Percentiles rank a stretch among this genome's conserved stretches.
Conservation (phyloP, 2,888 invertebrate genomes). For the Tricholauxania praeusta region DNA sequence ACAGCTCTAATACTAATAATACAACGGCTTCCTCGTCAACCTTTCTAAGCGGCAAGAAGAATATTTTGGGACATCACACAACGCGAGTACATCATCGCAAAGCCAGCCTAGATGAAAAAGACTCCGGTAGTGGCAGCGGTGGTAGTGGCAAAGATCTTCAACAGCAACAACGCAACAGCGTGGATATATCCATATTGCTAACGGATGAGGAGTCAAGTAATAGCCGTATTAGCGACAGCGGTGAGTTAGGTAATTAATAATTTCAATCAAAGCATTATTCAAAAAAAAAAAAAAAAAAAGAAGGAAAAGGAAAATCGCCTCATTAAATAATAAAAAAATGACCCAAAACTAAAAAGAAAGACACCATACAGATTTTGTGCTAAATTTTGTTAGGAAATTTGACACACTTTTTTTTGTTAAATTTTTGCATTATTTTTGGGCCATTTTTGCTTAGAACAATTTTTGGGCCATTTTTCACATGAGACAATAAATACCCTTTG, state of each 20-base stretch:
- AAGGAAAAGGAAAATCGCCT: background rate
- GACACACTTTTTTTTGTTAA: too few relatives aligned
- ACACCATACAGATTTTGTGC: too few relatives aligned
- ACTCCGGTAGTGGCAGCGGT: conserved; percentile 55
- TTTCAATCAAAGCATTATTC: too few relatives aligned
- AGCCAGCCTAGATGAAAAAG: conserved; percentile 62
- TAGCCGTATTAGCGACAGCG: conserved; percentile 65
- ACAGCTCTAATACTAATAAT: conserved; percentile 50
- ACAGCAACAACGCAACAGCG: conserved; percentile 59
- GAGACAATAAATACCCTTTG: too few relatives aligned
- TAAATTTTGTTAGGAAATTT: too few relatives aligned
- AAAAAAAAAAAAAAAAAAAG: background rate
- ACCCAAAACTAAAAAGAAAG: too few relatives aligned
- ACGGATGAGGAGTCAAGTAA: conserved; percentile 66
- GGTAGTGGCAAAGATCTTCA: conserved; percentile 55
- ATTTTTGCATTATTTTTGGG: too few relatives aligned
- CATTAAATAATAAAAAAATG: background rate
- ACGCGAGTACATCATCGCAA: conserved; percentile 56
- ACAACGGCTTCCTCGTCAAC: conserved; percentile 41
- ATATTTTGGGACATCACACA: conserved; percentile 39
- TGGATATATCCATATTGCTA: conserved; percentile 63
- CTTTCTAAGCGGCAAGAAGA: conserved; percentile 48
- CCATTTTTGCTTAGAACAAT: too few relatives aligned
- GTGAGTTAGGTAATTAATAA: conserved; percentile 49
- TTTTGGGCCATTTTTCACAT: too few relatives aligned